Evolutionary conservation across 2,113 vertebrate genomes (phyloP), one percentile per base, ranked within the genome.

Genomic region (Salvelinus sp.): DNA sequence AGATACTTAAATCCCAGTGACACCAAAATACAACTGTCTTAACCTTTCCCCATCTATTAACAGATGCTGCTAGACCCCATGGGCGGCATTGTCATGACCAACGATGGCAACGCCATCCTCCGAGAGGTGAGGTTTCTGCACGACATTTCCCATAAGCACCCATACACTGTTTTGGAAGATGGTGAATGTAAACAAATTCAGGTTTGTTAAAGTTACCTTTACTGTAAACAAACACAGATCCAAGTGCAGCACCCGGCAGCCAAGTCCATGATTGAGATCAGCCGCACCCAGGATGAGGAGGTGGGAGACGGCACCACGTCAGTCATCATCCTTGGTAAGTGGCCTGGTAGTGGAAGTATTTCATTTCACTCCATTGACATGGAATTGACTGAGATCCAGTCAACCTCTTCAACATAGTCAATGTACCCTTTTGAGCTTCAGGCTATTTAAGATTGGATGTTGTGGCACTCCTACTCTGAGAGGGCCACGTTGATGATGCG

Each of bases 21-120:
- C 50, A 18, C 50, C 16, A 18, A 54, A 14, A 54, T 54, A 54
- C 50, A 54, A 54, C 50, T 16, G 50, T 54, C 50, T 54, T 54
- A 18, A 54, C 38, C 38, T 44, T 44, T 12, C 9, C 38, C 38
- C 10, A 44, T 57, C 3, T 54, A 6, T 67, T 10, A 22, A 12
- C 72, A 89, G 96, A 97, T 97, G 96, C 93, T 97, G 75, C 78
- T 97, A 89, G 95, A 97, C 74, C 96, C 96, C 22, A 97, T 97
- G 96, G 96, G 96, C 48, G 96, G 96, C 9, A 96, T 97, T 0
- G 95, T 97, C 81, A 96, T 97, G 96, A 97, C 96, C 88, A 97
- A 97, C 0, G 96, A 97, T 38, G 96, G 96, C 68, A 97, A 97
- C n/a, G 95, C 96, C 47, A 97, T 96, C 77, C 94, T 97, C 50